Conservation (phyloP, 2,888 invertebrate species). For the Suillia variegata region DNA sequence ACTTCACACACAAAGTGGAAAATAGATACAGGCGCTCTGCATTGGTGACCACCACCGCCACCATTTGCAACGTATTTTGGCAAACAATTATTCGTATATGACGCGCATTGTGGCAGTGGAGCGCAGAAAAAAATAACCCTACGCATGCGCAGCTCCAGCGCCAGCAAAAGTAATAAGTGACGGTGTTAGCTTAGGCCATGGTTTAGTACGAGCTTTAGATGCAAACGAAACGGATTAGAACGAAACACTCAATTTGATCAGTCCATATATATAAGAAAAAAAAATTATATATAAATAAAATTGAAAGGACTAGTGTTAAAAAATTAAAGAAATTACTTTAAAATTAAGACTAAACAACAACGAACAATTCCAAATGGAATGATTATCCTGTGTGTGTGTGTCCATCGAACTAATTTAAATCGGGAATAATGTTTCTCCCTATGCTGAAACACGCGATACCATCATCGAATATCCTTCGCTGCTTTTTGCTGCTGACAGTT, state of each 20-base stretch:
- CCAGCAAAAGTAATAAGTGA: conserved; percentile 32
- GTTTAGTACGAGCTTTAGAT: conserved; percentile 29
- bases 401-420: background rate
- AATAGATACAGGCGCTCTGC: conserved; percentile 16
- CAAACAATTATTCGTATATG: conserved; percentile 4
- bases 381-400: too few relatives aligned
- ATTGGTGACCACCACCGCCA: conserved; percentile 31
- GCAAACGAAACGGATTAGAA: conserved; percentile 24
- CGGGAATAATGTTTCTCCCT: too few relatives aligned
- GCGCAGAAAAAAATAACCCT: conserved; percentile 23
- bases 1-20: conserved; percentile 19
- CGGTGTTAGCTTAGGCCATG: conserved; percentile 20
- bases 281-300: background rate
- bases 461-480: background rate
- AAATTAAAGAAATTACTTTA: background rate
- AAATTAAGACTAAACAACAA: background rate
- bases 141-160: conserved; percentile 16
- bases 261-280: background rate
- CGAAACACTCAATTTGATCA: background rate
- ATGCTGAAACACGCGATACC: too few relatives aligned
- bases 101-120: too few relatives aligned
- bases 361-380: conserved; percentile 8
- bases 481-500: conserved; percentile 28
- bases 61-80: conserved; percentile 24
- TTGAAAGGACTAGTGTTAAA: conserved; percentile 7